Evolutionary conservation across 2,113 vertebrate species (phyloP).

Genomic region (Calidris pugnax): DNA sequence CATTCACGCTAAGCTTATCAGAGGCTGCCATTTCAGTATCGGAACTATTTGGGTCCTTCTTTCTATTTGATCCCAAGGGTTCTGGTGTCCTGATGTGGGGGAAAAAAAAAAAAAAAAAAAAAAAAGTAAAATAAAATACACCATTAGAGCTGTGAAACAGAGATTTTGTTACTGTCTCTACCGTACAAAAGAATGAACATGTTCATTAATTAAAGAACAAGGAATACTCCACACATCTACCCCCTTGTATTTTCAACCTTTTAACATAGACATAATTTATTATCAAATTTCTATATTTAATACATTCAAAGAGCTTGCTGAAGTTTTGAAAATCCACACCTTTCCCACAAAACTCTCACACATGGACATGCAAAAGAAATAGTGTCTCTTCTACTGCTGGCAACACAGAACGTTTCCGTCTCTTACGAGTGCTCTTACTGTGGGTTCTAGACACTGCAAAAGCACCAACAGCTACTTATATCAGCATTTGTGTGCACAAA

Average conservation of each 20-base stretch:
- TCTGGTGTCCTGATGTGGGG: not conserved
- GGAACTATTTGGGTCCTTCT: not conserved
- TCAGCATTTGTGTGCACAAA: not conserved
- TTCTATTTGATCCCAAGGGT: accelerated
- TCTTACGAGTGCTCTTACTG: not conserved
- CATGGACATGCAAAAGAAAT: not conserved
- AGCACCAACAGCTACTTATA: not conserved
- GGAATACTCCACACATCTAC: not conserved
- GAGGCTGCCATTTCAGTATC: not conserved
- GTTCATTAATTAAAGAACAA: not conserved
- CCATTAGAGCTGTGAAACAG: not conserved
- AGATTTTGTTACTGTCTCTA: not conserved
- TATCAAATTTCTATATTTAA: not conserved
- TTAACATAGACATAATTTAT: not conserved
- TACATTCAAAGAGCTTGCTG: not conserved
- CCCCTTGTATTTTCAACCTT: not conserved
- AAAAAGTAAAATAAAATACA: not conserved
- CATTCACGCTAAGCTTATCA: not conserved
- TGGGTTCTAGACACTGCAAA: not conserved
- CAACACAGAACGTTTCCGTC: not conserved
- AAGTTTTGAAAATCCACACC: not conserved
- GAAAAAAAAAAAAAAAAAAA: not conserved
- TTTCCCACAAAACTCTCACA: not conserved
- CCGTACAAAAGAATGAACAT: not conserved
- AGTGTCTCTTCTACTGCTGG: not conserved